Percentiles rank a stretch among this genome's conserved stretches.
Evolutionary conservation across 1,140 invertebrate species (phyloP).

Genomic region (Thrips palmi): DNA sequence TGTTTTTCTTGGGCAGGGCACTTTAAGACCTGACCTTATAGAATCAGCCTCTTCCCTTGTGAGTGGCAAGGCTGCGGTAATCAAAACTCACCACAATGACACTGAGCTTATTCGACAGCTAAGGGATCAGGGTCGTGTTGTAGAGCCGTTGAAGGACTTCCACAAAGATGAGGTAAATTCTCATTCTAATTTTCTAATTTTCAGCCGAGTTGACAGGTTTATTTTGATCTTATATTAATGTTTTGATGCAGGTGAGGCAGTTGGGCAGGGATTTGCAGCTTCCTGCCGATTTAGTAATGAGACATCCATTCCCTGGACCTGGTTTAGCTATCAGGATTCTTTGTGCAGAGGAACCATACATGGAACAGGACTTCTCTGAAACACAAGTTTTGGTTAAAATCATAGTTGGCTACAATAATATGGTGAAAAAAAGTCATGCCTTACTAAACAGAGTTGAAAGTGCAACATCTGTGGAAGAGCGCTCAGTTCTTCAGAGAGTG

Average conservation of each 20-base stretch:
- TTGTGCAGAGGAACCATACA: slow-evolving; percentile 90
- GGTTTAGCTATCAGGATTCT: slow-evolving; percentile 89
- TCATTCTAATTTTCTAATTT: slow-evolving; percentile 5
- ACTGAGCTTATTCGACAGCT: slow-evolving; percentile 85
- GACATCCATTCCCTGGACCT: slow-evolving; percentile 94
- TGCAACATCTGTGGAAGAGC: slow-evolving; percentile 57
- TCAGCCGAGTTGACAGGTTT: slow-evolving; percentile 6
- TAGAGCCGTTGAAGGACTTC: slow-evolving; percentile 97
- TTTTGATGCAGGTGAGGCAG: slow-evolving; percentile 27
- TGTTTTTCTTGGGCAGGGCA: slow-evolving; percentile 75
- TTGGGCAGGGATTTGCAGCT: slow-evolving; percentile 80
- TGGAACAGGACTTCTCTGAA: slow-evolving; percentile 88
- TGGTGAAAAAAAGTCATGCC: slow-evolving; percentile 84
- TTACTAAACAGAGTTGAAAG: slow-evolving; percentile 72
- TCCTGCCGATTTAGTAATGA: slow-evolving; percentile 64
- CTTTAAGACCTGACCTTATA: slow-evolving; percentile 91
- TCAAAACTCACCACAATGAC: slow-evolving; percentile 99
- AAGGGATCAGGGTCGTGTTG: slow-evolving; percentile 66
- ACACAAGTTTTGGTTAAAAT: slow-evolving; percentile 88
- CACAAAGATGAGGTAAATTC: slow-evolving; percentile 93
- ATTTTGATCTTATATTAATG: slow-evolving; percentile 1
- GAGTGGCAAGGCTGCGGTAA: slow-evolving; percentile 75
- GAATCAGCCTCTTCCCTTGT: slow-evolving; percentile 84
- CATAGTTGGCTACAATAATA: slow-evolving; percentile 80
- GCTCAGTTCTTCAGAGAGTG: slow-evolving; percentile 48